Conservation (phyloP, 2,113 vertebrate genomes). For the human (Homo sapiens) region GRCh38 chrX:13005501-13006000, state of each 20-base stretch:
- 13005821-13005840: constrained; percentile 57
- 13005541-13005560: not conserved
- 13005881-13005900: constrained; percentile 69
- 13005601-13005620: not conserved
- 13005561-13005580: no score
- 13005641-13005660: constrained; percentile 16
- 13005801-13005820: constrained; percentile 59
- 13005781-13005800: constrained; percentile 53
- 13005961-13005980: constrained; percentile 57
- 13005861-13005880: constrained; percentile 56
- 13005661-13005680: not conserved
- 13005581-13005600: no score
- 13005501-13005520: constrained; percentile 11
- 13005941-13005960: constrained; percentile 42
- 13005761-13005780: constrained; percentile 7
- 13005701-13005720: not conserved
- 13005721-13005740: not conserved
- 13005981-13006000: not conserved
- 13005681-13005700: not conserved
- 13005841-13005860: constrained; percentile 55
- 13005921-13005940: constrained; percentile 17
- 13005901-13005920: constrained; percentile 51
- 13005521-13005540: constrained; percentile 28
- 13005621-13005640: constrained; percentile 45
- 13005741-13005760: not conserved